Evolutionary conservation across 23 tunicate genomes (phyloP), one percentile per base, ranked within the genome.

Genomic region (Oikopleura dioica): DNA sequence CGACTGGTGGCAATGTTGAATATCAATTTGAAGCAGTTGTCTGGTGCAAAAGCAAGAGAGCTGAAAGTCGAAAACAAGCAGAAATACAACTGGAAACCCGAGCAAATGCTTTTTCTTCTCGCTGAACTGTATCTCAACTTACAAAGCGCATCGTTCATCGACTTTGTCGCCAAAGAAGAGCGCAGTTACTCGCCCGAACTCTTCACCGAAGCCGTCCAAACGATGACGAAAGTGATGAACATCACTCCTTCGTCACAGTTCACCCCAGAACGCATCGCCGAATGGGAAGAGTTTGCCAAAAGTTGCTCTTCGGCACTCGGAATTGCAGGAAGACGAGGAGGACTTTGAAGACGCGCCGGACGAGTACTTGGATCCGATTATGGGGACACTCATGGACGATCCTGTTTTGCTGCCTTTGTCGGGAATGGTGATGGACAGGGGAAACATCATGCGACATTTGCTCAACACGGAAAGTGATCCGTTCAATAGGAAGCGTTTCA

Each of bases 1-100:
- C 79, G 96, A 1, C 63, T 89, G 37, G 86, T 89, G 16, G 96
- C 96, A 16, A 89, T 89, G 96, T 77, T 89, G 31, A 89, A 89
- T 37, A 81, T 81, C 37, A 89, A 89, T 77, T 63, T 89, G 79
- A 81, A 81, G 75, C 96, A 89, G 58, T 78, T 89, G 1, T 89
- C 89, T 38, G 96, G 96, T 0, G 89, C 86, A 79, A 84, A 82
- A 77, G 85, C 89, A 37, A 84, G 85, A 35, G 81, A 89, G 50
- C 79, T 89, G 28, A 84, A 81, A 58, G 96, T 89, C 1, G 78
- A 84, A 72, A 80, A 89, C 16, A 86, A 83, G 0, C 89, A 89
- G 75, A 84, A 89, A 75, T 89, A 89, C 68, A 86, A 89, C 24
- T 89, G 85, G 76, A 82, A 89, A 35, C 96, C 96, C 33, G 81